phyloP scores from a whole-genome alignment of 35 echinoderm and acorn worm genomes.

The Ophiothrix spiculata region DNA sequence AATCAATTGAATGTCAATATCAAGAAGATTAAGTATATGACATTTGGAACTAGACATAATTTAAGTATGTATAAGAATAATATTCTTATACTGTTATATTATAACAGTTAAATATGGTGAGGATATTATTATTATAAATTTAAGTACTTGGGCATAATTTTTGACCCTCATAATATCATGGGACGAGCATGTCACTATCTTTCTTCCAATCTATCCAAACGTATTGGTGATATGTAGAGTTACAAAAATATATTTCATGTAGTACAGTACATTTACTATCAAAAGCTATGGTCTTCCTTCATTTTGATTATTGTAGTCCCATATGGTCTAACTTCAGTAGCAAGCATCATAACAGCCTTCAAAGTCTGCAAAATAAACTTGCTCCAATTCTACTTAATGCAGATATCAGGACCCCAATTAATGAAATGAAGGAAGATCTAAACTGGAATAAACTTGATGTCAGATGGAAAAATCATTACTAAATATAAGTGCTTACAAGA shows the following conservation, averaged over 20 bases:
- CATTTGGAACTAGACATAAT: too few relatives aligned
- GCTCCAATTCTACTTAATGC: neutral
- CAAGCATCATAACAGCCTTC: neutral
- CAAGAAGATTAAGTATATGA: too few relatives aligned
- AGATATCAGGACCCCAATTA: neutral
- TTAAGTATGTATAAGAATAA: too few relatives aligned
- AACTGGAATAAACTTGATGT: neutral
- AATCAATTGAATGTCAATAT: too few relatives aligned
- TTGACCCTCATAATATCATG: too few relatives aligned
- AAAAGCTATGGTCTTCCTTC: neutral
- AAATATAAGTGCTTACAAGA: too few relatives aligned
- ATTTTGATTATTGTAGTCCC: constrained; percentile 2
- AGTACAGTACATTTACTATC: neutral
- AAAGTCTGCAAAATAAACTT: neutral
- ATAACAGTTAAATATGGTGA: too few relatives aligned
- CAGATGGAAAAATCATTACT: neutral
- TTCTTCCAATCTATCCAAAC: too few relatives aligned
- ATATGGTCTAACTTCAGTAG: neutral
- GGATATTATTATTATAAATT: too few relatives aligned
- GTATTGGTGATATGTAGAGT: constrained; percentile 2
- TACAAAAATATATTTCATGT: neutral
- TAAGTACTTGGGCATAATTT: too few relatives aligned
- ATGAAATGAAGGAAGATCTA: neutral
- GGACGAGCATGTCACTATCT: too few relatives aligned
- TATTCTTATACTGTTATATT: too few relatives aligned